A percentile compares a stretch with the other conserved stretches of the same genome.
These are phyloP conservation scores for Eupithecia abbreviata DNA, from an alignment of 2,888 invertebrate genomes.

Conservation along the genomic window DNA sequence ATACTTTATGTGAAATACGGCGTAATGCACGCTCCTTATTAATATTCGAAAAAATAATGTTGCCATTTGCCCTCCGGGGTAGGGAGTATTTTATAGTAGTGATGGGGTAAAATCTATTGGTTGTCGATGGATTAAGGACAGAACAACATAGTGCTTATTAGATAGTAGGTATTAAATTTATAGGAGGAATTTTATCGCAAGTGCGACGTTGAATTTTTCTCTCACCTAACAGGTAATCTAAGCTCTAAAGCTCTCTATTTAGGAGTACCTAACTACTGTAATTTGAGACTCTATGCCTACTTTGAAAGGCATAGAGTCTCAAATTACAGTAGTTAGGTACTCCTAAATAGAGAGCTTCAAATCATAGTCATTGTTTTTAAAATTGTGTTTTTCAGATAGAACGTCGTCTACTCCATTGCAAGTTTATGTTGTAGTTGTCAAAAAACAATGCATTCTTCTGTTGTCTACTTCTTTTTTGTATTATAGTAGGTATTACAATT, in stretches of 20 bases:
- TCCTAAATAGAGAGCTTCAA: neutral
- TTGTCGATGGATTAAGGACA: neutral
- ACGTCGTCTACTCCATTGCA: too few relatives aligned
- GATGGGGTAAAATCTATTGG: slow-evolving; percentile 42
- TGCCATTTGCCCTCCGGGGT: slow-evolving; percentile 73
- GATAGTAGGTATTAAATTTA: neutral
- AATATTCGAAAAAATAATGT: slow-evolving; percentile 82
- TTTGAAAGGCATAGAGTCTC: neutral
- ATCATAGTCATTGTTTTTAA: neutral
- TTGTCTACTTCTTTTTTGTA: too few relatives aligned
- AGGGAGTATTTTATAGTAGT: slow-evolving; percentile 69
- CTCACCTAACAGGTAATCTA: neutral
- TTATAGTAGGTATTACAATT: too few relatives aligned
- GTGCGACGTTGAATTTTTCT: neutral
- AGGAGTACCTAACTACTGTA: neutral
- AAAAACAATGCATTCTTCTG: too few relatives aligned
- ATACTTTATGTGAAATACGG: slow-evolving; percentile 79
- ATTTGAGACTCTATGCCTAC: too few relatives aligned
- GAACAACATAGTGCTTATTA: neutral
- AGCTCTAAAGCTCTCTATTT: neutral
- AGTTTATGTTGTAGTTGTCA: too few relatives aligned
- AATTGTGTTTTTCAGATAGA: neutral
- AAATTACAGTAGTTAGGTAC: neutral
- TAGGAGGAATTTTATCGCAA: neutral
- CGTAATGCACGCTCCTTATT: slow-evolving; percentile 80